Evolutionary conservation across 1,140 invertebrate species (phyloP), one percentile per base, ranked within the genome.

Genomic region (Rhynchophorus ferrugineus): DNA sequence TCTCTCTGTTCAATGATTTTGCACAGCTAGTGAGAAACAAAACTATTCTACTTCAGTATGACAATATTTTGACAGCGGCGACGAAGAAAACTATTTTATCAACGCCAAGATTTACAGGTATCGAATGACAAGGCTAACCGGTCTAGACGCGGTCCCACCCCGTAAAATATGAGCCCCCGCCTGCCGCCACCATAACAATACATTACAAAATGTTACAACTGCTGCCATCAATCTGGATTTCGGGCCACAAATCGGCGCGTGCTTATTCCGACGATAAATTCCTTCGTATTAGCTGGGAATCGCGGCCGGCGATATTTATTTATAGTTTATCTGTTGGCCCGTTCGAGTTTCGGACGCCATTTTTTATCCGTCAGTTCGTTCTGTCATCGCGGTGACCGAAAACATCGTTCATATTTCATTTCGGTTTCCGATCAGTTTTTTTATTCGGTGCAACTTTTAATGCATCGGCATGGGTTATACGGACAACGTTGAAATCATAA

Each of bases 261-360:
- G 44, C 44, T 53, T 41, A 53, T 53, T 53, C 43, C 51, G 6
- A 46, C 51, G 44, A 53, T 53, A 53, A 53, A 53, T 53, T 53
- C 42, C 51, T 53, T 53, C 44, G 51, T 53, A 53, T 53, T 53
- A 53, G 51, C 44, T 45, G 51, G 47, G 46, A 53, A 53, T 53
- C 44, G 51, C 33, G 37, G 29, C 29, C 21, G 35, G 35, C 43
- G 39, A 53, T 47, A 53, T 53, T 53, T 53, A 53, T 53, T 47
- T 53, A 14, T 41, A 46, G 43, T 53, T 53, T 53, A 46, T 47
- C 37, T 45, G 18, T 37, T 38, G 35, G 41, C n/a, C 22, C 43
- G 38, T 44, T 24, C 22, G 49, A 16, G 49, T 20, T 37, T 52
- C 20, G 21, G 24, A n/a, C 48, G 34, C 48, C 14, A 36, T 35